Evolutionary conservation across 23 tunicate genomes (phyloP).

Genomic region (Pegea sp.): DNA sequence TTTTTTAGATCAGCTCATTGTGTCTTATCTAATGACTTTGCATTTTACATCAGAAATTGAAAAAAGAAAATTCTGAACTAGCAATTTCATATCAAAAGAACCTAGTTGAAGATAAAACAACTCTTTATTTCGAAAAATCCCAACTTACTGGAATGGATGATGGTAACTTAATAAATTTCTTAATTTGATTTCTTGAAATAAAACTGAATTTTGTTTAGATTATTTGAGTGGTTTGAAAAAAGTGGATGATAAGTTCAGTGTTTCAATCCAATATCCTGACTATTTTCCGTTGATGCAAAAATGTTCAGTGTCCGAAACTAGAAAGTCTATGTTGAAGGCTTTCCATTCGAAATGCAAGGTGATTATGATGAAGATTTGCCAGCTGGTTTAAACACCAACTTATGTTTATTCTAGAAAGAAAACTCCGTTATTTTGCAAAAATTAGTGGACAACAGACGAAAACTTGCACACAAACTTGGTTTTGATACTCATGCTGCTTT

Average conservation of each 20-base stretch:
- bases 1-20: no score
- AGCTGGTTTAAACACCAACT: neutral
- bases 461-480: constrained; percentile 34
- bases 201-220: constrained; percentile 11
- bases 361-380: neutral
- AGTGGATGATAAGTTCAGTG: constrained; percentile 11
- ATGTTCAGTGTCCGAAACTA: constrained; percentile 36
- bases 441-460: constrained; percentile 39
- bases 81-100: constrained; percentile 50
- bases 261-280: constrained; percentile 70
- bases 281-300: constrained; percentile 84
- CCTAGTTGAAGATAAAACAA: constrained; percentile 47
- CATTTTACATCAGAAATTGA: constrained; percentile 12
- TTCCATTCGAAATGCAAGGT: constrained; percentile 68
- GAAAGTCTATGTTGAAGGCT: constrained; percentile 56
- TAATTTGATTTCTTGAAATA: no score
- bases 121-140: constrained; percentile 9
- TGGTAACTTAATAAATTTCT: constrained; percentile 10
- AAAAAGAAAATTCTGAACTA: constrained; percentile 30
- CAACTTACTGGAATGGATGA: constrained; percentile 52
- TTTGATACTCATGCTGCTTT: constrained; percentile 62
- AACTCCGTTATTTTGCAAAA: constrained; percentile 28
- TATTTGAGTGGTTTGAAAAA: constrained; percentile 30
- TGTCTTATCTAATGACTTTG: no score
- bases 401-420: constrained; percentile 8